A percentile compares a stretch with the other conserved stretches of the same genome.
Conservation (phyloP, 2,888 invertebrate genomes). For the Drosophila formosana region DNA sequence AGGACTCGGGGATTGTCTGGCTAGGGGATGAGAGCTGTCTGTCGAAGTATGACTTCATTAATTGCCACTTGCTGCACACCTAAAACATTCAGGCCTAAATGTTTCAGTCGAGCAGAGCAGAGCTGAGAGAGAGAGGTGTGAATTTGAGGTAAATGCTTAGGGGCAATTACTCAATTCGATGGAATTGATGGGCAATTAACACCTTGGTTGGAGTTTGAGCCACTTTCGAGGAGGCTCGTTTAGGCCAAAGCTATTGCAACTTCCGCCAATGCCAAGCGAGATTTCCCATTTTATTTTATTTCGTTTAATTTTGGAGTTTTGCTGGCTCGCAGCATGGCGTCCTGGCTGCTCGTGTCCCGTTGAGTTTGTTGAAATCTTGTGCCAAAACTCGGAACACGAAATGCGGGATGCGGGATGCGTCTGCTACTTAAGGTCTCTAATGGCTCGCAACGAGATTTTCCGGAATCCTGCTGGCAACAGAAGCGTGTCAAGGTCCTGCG, state of each 20-base stretch:
- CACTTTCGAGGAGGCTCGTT: constrained; percentile 15
- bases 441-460: constrained; percentile 45
- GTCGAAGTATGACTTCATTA: constrained; percentile 54
- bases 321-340: constrained; percentile 43
- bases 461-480: constrained; percentile 70
- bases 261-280: constrained; percentile 15
- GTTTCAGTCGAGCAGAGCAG: neutral
- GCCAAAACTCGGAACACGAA: constrained; percentile 30
- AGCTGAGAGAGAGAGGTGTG: constrained; percentile 57
- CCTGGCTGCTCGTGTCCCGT: constrained; percentile 51
- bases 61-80: constrained; percentile 53
- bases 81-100: constrained; percentile 20
- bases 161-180: constrained; percentile 67
- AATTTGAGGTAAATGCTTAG: constrained; percentile 68
- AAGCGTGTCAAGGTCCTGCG: constrained; percentile 82
- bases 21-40: constrained; percentile 31
- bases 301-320: constrained; percentile 27
- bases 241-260: constrained; percentile 6
- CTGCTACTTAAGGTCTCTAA: constrained; percentile 78
- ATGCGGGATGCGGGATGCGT: constrained; percentile 41
- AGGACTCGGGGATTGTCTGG: constrained; percentile 33
- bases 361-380: constrained; percentile 78
- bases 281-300: neutral
- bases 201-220: constrained; percentile 68
- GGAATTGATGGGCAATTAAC: constrained; percentile 73